phyloP scores from a whole-genome alignment of 2,113 vertebrate species.

The Brienomyrus longianalis region DNA sequence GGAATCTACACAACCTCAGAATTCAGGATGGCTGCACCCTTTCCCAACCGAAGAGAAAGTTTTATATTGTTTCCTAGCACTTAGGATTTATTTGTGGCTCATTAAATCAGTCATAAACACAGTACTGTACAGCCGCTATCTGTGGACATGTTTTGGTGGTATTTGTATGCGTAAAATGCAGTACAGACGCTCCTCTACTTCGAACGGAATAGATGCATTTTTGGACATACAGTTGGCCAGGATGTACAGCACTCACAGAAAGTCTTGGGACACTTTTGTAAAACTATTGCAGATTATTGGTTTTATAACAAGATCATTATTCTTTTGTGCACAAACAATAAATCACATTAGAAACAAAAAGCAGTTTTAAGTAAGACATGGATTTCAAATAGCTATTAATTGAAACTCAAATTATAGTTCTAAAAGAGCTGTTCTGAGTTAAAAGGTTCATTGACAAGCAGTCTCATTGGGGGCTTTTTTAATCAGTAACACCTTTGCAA shows the following conservation, averaged over 20 bases:
- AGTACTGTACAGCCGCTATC: not conserved
- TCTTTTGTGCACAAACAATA: not conserved
- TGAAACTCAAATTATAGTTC: not conserved
- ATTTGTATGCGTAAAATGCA: not conserved
- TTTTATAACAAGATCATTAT: not conserved
- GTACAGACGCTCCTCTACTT: too few relatives aligned
- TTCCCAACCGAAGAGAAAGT: not conserved
- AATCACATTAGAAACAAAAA: not conserved
- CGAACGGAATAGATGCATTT: too few relatives aligned
- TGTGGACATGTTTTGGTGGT: not conserved
- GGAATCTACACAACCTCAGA: not conserved
- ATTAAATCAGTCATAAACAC: too few relatives aligned
- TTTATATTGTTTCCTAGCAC: not conserved
- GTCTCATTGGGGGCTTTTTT: not conserved
- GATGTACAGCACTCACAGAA: too few relatives aligned
- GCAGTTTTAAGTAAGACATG: not conserved
- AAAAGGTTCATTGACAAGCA: not conserved
- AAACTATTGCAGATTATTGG: not conserved
- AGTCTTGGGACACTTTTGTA: not conserved
- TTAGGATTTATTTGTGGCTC: not conserved
- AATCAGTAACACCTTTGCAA: not conserved
- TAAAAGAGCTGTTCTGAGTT: not conserved
- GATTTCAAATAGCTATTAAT: not conserved
- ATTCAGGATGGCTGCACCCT: not conserved
- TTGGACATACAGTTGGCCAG: too few relatives aligned